Evolutionary conservation across 2,888 invertebrate species (phyloP), one percentile per base, ranked within the genome.

Genomic region (Ametastegia equiseti): DNA sequence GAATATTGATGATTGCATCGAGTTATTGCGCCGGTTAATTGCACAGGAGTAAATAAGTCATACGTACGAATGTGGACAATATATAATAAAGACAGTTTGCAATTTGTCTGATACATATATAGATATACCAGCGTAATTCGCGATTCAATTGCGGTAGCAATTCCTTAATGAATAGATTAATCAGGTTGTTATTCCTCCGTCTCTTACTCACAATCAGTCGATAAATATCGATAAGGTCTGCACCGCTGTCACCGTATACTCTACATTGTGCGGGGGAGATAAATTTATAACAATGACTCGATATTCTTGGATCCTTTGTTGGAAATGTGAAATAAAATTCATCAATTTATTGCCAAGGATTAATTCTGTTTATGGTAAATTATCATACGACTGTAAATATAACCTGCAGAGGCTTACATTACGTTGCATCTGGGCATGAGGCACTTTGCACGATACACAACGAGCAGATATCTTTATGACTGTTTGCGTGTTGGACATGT

Each of bases 111-210:
- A n/a, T n/a, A n/a, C n/a, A n/a, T n/a, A n/a, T n/a, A n/a, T n/a
- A n/a, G n/a, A n/a, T 36, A 4, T 2, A 13, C 15, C 19, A 33
- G 30, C 27, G 54, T 54, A 36, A 75, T 75, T 75, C 36, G 54
- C 27, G 54, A n/a, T n/a, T n/a, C n/a, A n/a, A n/a, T n/a, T n/a
- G 30, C 33, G 57, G 75, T 75, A 54, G 54, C 50, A 57, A 75
- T 75, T 5, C 9, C 75, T n/a, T 75, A 57, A 75, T 75, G 75
- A 75, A 75, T 57, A 57, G 54, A 75, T 75, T 54, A 75, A 54
- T 75, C 75, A 75, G 57, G 0, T 19, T 54, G 75, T 75, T 75
- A 75, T 54, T 57, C 13, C 54, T 0, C 19, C 47, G 39, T 75
- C 36, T 30, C 39, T 57, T 57, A n/a, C n/a, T n/a, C n/a, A n/a